Evolutionary conservation across 2,113 vertebrate species (phyloP).

Genomic region (Microtus pennsylvanicus): DNA sequence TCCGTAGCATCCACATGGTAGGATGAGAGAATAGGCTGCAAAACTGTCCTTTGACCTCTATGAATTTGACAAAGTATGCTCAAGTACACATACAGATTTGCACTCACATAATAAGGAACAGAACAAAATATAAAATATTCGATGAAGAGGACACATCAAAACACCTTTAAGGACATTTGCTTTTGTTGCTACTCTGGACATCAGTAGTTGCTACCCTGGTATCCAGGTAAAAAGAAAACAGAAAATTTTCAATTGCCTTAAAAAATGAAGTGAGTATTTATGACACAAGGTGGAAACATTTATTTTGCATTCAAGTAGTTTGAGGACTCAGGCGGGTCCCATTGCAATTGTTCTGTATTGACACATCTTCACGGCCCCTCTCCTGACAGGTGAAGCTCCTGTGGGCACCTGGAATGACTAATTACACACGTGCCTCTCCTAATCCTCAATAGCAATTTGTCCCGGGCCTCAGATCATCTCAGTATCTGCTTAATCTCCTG

Average conservation of each 20-base stretch:
- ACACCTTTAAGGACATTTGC: neutral
- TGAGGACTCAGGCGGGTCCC: neutral
- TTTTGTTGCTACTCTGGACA: neutral
- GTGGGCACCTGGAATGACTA: neutral
- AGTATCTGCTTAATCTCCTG: fast-evolving
- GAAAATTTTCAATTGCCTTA: neutral
- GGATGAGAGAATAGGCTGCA: too few relatives aligned
- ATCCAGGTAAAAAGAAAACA: neutral
- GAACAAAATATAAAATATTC: neutral
- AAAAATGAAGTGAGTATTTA: neutral
- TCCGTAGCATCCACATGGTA: too few relatives aligned
- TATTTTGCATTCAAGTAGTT: too few relatives aligned
- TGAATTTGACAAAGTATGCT: neutral
- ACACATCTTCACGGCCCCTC: neutral
- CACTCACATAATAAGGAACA: neutral
- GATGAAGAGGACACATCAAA: neutral
- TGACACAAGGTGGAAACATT: neutral
- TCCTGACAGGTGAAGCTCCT: neutral
- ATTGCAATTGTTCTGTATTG: fast-evolving
- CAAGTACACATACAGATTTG: neutral
- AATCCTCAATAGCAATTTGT: neutral
- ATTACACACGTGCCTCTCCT: neutral
- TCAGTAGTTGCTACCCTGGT: neutral
- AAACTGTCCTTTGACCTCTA: neutral
- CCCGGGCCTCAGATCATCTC: neutral